These are phyloP conservation scores for Lophura nycthemera DNA, from an alignment of 2,113 vertebrate genomes.

Conservation along the genomic window DNA sequence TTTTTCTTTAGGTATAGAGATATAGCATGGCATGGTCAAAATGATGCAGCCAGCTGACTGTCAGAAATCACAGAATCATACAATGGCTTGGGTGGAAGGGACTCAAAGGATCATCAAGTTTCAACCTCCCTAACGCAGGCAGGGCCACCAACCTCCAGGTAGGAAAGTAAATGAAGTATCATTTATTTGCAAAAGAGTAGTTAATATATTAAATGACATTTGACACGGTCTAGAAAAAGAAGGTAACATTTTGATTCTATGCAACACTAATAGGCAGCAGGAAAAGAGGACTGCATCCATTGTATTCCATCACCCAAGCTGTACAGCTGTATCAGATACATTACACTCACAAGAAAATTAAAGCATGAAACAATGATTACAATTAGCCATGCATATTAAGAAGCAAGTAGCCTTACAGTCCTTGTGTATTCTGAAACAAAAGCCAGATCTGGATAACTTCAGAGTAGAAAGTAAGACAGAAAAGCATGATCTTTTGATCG, in stretches of 20 bases:
- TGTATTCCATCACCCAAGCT: neutral
- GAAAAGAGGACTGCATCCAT: neutral
- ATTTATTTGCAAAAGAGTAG: neutral
- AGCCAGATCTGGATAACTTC: neutral
- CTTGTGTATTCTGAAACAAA: neutral
- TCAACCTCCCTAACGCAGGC: too few relatives aligned
- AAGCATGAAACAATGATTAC: neutral
- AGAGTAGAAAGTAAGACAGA: neutral
- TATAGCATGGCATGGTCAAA: neutral
- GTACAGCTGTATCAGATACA: neutral
- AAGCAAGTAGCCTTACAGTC: neutral
- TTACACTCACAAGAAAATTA: neutral
- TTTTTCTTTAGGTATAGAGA: neutral
- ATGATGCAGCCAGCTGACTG: neutral
- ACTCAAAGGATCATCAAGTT: too few relatives aligned
- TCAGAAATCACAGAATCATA: neutral
- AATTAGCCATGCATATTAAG: neutral
- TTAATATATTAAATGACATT: neutral
- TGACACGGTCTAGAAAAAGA: neutral
- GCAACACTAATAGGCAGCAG: neutral
- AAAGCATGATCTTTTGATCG: neutral
- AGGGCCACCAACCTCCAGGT: too few relatives aligned
- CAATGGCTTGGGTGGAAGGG: too few relatives aligned
- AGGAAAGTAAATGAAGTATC: neutral
- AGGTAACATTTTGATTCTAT: neutral